Evolutionary conservation across 92 coral and sea anemone species (phyloP), one percentile per base, ranked within the genome.

Genomic region (Siderastrea siderea): DNA sequence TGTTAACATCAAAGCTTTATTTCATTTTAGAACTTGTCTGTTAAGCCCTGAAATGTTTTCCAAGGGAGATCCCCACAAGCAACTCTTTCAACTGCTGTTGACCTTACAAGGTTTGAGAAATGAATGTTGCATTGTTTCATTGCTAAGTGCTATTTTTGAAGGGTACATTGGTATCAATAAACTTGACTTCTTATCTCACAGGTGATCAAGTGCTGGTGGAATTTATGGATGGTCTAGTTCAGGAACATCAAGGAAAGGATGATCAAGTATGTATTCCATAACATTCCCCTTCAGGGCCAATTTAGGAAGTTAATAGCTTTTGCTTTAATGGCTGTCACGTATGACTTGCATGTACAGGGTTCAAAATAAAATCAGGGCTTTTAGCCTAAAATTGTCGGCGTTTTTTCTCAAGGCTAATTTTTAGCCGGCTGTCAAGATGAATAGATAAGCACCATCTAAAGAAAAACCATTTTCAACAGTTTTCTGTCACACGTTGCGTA

Each of bases 31-130:
- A 59, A 98, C 94, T 13, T 92, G 98, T 80, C 86, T 98, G 15
- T 68, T 96, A 76, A 92, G 94, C 59, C 95, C 98, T 50, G 96
- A 95, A 52, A 85, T 96, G 95, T 98, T 98, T 82, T 91, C 94
- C 62, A 92, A 86, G 71, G 93, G 87, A 77, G 93, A 92, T 74
- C 83, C 94, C 46, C 98, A 94, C 71, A 93, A 84, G 59, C 98
- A 98, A 71, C 80, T 98, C 3, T 94, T 93, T 84, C 71, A 92
- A 26, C 90, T 92, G 71, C 49, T 98, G 38, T 61, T 94, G 58
- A 76, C 93, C 2, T 75, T 94, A 26, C 98, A 98, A 96, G 98
- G 99, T 98, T 83, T 50, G 85, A 26, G 14, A 13, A 17, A 49
- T 16, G 58, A 49, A 0, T 68, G 11, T 7, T 53, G 57, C 57